A percentile compares a stretch with the other conserved stretches of the same genome.
These are phyloP conservation scores for Ophiothrix spiculata DNA, from an alignment of 35 echinoderm and acorn worm genomes.

Conservation along the genomic window DNA sequence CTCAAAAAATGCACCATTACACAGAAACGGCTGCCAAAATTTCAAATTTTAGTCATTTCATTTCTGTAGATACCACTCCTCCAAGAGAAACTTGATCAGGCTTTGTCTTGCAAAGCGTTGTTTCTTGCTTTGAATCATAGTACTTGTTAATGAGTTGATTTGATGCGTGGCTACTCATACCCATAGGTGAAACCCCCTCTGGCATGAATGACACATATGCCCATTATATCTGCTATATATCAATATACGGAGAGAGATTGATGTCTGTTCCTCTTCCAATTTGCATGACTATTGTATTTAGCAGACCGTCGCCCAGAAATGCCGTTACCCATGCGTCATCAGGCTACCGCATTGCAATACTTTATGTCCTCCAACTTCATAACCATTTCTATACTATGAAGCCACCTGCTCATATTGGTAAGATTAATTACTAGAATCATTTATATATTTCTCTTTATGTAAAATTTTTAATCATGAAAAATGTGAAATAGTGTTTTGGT, in stretches of 20 bases:
- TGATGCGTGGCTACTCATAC: neutral
- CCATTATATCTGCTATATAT: neutral
- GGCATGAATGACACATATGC: neutral
- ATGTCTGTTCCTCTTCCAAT: neutral
- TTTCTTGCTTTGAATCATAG: too few relatives aligned
- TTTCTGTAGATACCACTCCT: too few relatives aligned
- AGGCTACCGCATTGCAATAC: neutral
- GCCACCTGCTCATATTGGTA: neutral
- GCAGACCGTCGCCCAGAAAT: neutral
- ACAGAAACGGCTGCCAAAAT: too few relatives aligned
- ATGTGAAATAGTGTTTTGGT: too few relatives aligned
- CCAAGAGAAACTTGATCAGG: too few relatives aligned
- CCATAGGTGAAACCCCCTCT: neutral
- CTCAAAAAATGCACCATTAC: too few relatives aligned
- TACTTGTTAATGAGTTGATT: neutral
- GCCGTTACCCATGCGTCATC: conserved; percentile 2
- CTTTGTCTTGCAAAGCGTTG: too few relatives aligned
- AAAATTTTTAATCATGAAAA: too few relatives aligned
- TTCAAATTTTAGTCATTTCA: too few relatives aligned
- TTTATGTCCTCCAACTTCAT: neutral
- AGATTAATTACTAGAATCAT: neutral
- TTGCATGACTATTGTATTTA: conserved; percentile 10
- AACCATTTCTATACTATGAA: neutral
- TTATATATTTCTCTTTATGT: neutral
- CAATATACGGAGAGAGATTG: neutral